Percentiles rank a stretch among this genome's conserved stretches.
Evolutionary conservation across 2,888 invertebrate species (phyloP).

Genomic region (Habroteleia sp.): DNA sequence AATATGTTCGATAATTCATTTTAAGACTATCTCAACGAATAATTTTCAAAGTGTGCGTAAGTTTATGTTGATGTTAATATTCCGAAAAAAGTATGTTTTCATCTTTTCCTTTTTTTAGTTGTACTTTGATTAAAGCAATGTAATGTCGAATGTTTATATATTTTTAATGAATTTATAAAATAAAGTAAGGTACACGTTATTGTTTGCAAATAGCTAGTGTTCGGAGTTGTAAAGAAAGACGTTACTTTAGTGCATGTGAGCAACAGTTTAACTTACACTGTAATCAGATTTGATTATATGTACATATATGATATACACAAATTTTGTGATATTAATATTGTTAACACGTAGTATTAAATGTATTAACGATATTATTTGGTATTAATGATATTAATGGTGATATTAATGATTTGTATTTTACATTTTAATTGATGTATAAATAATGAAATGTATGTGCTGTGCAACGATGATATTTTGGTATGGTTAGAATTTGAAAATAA

Average conservation of each 20-base stretch:
- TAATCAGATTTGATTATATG: slow-evolving; percentile 32
- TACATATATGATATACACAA: slow-evolving; percentile 26
- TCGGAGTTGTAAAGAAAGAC: slow-evolving; percentile 11
- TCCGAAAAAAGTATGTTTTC: not conserved
- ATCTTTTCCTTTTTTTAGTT: not conserved
- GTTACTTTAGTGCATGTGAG: slow-evolving; percentile 8
- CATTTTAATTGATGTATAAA: slow-evolving; percentile 48
- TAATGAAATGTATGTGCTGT: slow-evolving; percentile 8
- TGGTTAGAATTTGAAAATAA: slow-evolving; percentile 41
- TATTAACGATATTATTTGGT: no score
- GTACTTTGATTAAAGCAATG: slow-evolving; percentile 15
- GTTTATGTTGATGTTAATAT: no score
- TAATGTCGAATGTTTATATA: slow-evolving; percentile 58
- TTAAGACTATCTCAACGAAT: slow-evolving; percentile 7
- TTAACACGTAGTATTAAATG: slow-evolving; percentile 22
- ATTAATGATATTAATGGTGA: no score
- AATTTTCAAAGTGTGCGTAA: slow-evolving; percentile 1
- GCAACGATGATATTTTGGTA: slow-evolving; percentile 38
- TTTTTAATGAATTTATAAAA: slow-evolving; percentile 52
- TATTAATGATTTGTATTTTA: slow-evolving; percentile 23
- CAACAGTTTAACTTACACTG: slow-evolving; percentile 12
- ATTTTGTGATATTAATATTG: slow-evolving; percentile 49
- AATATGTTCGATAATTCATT: slow-evolving; percentile 15
- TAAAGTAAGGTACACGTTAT: slow-evolving; percentile 56
- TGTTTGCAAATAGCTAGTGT: slow-evolving; percentile 40